Base-by-base conservation (phyloP, 2,797 vertebrate species). In the Coregonus sp. region DNA sequence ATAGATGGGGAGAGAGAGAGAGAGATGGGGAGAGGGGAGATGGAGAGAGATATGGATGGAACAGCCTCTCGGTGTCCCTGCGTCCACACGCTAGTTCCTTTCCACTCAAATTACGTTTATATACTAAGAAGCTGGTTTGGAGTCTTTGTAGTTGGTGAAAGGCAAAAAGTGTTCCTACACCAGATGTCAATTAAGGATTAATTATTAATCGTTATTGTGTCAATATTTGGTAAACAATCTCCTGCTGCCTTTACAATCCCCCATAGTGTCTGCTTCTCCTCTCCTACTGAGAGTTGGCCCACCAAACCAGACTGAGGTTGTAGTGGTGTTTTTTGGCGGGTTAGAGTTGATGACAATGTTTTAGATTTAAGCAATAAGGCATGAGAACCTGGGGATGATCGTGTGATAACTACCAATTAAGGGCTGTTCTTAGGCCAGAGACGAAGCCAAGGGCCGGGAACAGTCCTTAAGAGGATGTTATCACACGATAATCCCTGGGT, bases 181-280 rank as follows among this genome's bases (percentile, higher is more conserved):
- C 31, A 66, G 54, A 79, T 81, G 81, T 87, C 89, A 88, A 84
- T 88, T 81, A 89, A 79, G 61, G 73, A 71, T 87, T 81, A 91
- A 91, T 91, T 82, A 89, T 88, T 89, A 74, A 86, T 87, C 84
- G 61, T 72, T 5, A 16, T 50, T 84, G 84, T 87, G 86, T 87
- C 90, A 89, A 88, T 90, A 87, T 90, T 90, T 89, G 81, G 88
- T 84, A 87, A 91, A 92, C 85, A 88, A 84, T 85, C 80, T 84
- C 74, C 75, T 79, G 76, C 73, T 81, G 66, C 37, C 79, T 86
- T 86, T 81, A 25, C 40, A 29, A 72, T 72, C 77, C 72, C 81
- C 73, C 14, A 54, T 54, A 72, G 47, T 54, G 47, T 52, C 20
- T 72, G 50, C 51, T 40, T 31, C 31, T 35, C 65, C 15, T 47